These are phyloP conservation scores for Euclidia mi DNA, from an alignment of 2,888 invertebrate species.

Conservation along the genomic window DNA sequence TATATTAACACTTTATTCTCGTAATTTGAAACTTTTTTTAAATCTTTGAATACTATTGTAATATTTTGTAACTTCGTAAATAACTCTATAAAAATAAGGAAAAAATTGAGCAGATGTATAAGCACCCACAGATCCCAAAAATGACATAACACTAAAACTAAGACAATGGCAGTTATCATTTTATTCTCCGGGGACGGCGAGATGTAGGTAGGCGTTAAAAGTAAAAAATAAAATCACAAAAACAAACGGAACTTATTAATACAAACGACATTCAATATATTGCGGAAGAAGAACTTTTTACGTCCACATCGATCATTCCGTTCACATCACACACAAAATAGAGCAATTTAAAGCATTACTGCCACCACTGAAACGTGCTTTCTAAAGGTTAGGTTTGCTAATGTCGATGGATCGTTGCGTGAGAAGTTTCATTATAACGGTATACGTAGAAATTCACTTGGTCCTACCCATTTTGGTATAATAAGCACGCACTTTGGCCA, in stretches of 20 bases:
- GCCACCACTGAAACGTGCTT: slow-evolving; percentile 14
- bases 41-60: too few relatives aligned
- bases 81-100: too few relatives aligned
- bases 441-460: slow-evolving; percentile 76
- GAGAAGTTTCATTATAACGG: slow-evolving; percentile 75
- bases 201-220: slow-evolving; percentile 16
- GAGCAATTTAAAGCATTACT: slow-evolving; percentile 45
- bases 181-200: too few relatives aligned
- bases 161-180: too few relatives aligned
- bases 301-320: slow-evolving; percentile 12
- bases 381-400: slow-evolving; percentile 41
- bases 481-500: slow-evolving; percentile 71
- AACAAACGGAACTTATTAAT: background rate
- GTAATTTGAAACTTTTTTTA: too few relatives aligned
- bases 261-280: slow-evolving; percentile 5
- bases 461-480: slow-evolving; percentile 70
- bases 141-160: too few relatives aligned
- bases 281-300: background rate
- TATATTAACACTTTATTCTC: too few relatives aligned
- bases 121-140: too few relatives aligned
- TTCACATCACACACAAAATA: slow-evolving; percentile 39
- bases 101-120: too few relatives aligned
- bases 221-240: background rate
- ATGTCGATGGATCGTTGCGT: slow-evolving; percentile 67
- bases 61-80: too few relatives aligned